A percentile compares a stretch with the other conserved stretches of the same genome.
These are phyloP conservation scores for Sturmia bella DNA, from an alignment of 2,888 invertebrate genomes.

Conservation along the genomic window DNA sequence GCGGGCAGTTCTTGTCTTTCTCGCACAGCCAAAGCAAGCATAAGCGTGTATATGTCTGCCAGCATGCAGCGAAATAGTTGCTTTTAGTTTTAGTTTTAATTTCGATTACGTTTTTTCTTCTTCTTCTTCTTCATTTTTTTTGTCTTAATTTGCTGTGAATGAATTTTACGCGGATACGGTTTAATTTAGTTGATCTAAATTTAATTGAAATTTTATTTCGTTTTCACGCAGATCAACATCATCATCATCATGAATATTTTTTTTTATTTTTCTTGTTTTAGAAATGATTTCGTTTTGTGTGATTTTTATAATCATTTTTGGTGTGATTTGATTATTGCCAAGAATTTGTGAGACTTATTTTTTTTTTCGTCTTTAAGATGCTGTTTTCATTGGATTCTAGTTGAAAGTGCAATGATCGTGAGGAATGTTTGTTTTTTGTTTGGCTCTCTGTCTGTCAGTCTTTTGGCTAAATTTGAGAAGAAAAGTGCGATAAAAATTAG, in stretches of 20 bases:
- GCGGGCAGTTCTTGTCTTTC: not conserved
- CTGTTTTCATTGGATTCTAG: slow-evolving; percentile 55
- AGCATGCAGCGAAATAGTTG: not conserved
- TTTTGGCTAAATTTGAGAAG: slow-evolving; percentile 46
- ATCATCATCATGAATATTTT: not conserved
- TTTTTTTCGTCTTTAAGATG: not conserved
- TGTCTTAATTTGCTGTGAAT: slow-evolving; percentile 69
- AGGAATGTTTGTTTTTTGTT: slow-evolving; percentile 53
- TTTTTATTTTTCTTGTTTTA: not conserved
- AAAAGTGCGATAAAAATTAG: slow-evolving; percentile 24
- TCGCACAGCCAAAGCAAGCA: not conserved
- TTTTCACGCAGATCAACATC: slow-evolving; percentile 54
- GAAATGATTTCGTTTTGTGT: slow-evolving; percentile 19
- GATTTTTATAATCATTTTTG: slow-evolving; percentile 27
- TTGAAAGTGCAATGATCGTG: slow-evolving; percentile 70
- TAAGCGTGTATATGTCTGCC: not conserved
- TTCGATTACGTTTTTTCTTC: not conserved
- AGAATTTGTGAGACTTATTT: slow-evolving; percentile 49
- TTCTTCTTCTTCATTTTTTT: slow-evolving; percentile 3
- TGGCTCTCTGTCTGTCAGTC: not conserved
- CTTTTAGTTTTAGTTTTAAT: not conserved
- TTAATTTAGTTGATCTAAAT: slow-evolving; percentile 71
- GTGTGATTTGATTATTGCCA: slow-evolving; percentile 61
- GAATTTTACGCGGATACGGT: slow-evolving; percentile 71
- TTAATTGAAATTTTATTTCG: slow-evolving; percentile 70